A percentile compares a stretch with the other conserved stretches of the same genome.
phyloP scores from a whole-genome alignment of 2,888 invertebrate species.

The Lycia hirtaria region DNA sequence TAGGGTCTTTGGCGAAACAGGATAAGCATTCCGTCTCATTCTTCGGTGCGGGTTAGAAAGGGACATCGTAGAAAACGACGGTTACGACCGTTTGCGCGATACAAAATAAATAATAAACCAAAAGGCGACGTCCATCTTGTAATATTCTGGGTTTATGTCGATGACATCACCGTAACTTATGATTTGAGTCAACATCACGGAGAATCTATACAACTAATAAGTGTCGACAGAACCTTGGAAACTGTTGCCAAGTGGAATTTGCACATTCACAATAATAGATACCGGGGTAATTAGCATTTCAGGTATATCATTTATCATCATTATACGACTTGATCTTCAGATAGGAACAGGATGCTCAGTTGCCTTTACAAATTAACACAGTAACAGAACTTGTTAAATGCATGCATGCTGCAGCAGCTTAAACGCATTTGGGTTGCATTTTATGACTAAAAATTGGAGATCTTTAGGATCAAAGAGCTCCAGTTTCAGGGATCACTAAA shows the following conservation, averaged over 20 bases:
- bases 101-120: constrained; percentile 79
- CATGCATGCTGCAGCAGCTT: too few species aligned
- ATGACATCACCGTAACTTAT: constrained; percentile 82
- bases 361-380: background rate
- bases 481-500: background rate
- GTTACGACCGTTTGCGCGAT: constrained; percentile 74
- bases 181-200: constrained; percentile 72
- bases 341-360: constrained; percentile 4
- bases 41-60: constrained; percentile 52
- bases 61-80: constrained; percentile 71
- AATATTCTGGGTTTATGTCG: constrained; percentile 58
- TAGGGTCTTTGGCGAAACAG: constrained; percentile 66
- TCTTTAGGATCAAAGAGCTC: background rate
- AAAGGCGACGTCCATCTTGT: constrained; percentile 72
- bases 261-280: constrained; percentile 40
- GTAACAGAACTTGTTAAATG: background rate
- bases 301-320: constrained; percentile 8
- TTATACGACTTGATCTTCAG: constrained; percentile 4
- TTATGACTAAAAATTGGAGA: background rate
- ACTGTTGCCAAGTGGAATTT: constrained; percentile 59
- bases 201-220: constrained; percentile 56
- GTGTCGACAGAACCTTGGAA: constrained; percentile 54
- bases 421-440: too few species aligned
- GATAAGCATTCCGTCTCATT: constrained; percentile 62
- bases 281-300: constrained; percentile 4